A percentile compares a stretch with the other conserved stretches of the same genome.
Evolutionary conservation across 1,140 invertebrate species (phyloP).

Genomic region (Venturia canescens): DNA sequence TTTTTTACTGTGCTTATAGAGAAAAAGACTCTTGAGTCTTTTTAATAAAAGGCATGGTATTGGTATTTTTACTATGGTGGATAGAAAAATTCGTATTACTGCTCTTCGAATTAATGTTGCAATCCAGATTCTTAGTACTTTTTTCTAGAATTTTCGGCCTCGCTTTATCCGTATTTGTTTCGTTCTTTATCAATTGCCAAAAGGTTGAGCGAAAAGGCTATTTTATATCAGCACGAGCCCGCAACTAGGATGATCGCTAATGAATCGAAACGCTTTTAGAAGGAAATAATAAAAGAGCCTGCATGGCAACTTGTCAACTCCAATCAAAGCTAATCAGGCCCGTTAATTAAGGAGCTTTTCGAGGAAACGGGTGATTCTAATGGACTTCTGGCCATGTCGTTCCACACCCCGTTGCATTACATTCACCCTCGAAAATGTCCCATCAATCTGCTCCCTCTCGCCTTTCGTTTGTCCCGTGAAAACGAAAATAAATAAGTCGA

Average conservation of each 20-base stretch:
- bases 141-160: too few species aligned
- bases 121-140: too few species aligned
- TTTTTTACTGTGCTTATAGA: too few species aligned
- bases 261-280: not conserved
- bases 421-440: not conserved
- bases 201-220: not conserved
- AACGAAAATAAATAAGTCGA: slow-evolving; percentile 1
- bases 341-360: not conserved
- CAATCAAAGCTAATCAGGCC: not conserved
- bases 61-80: too few species aligned
- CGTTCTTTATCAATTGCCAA: not conserved
- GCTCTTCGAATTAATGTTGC: too few species aligned
- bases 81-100: too few species aligned
- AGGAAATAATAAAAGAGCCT: not conserved
- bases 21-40: too few species aligned
- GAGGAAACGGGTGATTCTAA: not conserved
- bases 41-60: too few species aligned
- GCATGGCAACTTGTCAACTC: not conserved
- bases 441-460: not conserved
- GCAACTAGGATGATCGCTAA: not conserved
- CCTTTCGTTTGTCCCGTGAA: not conserved
- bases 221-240: not conserved
- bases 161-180: too few species aligned
- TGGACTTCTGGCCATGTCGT: slow-evolving; percentile 1
- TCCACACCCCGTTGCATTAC: not conserved